These are phyloP conservation scores for Rattus rattus DNA, from an alignment of 2,113 vertebrate genomes.

Conservation along the genomic window DNA sequence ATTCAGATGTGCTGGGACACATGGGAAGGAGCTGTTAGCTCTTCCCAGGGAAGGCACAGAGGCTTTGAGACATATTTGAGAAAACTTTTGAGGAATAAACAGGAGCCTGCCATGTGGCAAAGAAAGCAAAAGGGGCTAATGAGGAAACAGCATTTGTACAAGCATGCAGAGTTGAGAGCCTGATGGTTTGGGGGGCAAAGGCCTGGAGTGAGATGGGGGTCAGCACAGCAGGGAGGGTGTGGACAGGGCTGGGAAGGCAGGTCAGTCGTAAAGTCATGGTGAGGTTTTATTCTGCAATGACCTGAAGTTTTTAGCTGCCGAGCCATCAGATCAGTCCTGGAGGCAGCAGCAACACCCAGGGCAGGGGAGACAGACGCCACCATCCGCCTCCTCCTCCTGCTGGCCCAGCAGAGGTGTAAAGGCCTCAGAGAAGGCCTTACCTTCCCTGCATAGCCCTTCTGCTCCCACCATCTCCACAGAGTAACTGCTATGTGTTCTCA, in stretches of 20 bases:
- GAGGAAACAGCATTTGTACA: not conserved
- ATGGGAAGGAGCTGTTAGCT: not conserved
- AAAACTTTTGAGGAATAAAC: not conserved
- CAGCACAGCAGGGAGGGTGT: not conserved
- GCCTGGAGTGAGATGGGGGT: not conserved
- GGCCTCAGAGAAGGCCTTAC: not conserved
- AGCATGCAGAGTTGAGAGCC: not conserved
- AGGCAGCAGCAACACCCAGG: not conserved
- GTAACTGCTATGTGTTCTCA: not conserved
- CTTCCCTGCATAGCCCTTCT: too few species aligned
- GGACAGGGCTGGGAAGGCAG: not conserved
- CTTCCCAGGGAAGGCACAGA: not conserved
- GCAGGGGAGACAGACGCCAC: not conserved
- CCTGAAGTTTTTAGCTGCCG: not conserved
- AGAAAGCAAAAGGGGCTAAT: not conserved
- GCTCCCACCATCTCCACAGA: not conserved
- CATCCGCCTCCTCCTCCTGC: not conserved
- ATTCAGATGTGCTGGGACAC: not conserved
- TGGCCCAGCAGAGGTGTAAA: not conserved
- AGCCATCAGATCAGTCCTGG: not conserved
- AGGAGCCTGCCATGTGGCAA: not conserved
- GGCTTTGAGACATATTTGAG: not conserved
- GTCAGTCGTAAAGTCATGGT: not conserved
- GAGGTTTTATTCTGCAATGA: not conserved
- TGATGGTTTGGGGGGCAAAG: not conserved